A percentile compares a stretch with the other conserved stretches of the same genome.
phyloP scores from a whole-genome alignment of 2,113 vertebrate species.

The Siphamia tubifer region DNA sequence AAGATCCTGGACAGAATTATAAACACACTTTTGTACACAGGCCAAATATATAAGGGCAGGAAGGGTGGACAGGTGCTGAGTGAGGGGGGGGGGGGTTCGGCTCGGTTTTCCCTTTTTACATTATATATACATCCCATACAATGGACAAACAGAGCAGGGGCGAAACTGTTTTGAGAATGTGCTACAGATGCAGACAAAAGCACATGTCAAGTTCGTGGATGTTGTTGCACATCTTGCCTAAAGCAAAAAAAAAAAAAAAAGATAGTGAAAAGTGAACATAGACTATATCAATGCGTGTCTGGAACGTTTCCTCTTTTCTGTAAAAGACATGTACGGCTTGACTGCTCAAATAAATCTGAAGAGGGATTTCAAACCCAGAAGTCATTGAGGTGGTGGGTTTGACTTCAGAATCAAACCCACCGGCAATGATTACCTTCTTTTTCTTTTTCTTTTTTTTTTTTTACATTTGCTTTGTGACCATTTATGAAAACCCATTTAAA shows the following conservation, averaged over 20 bases:
- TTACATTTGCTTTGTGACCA: no score
- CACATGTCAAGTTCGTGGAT: not conserved
- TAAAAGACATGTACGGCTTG: no score
- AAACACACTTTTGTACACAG: conserved; percentile 15
- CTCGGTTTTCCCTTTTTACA: not conserved
- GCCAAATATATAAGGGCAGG: conserved; percentile 3
- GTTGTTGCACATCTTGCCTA: not conserved
- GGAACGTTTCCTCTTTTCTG: not conserved
- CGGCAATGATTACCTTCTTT: no score
- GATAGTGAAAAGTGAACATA: no score
- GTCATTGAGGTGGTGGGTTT: no score
- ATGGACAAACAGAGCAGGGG: not conserved
- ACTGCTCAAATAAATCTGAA: no score
- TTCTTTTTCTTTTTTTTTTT: no score
- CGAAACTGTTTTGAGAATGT: not conserved
- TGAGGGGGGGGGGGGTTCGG: not conserved
- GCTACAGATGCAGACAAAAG: not conserved
- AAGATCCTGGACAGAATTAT: conserved; percentile 29
- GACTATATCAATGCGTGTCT: not conserved
- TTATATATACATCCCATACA: not conserved
- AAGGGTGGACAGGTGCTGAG: not conserved
- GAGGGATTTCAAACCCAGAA: no score
- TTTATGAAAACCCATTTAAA: no score
- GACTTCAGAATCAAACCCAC: no score
- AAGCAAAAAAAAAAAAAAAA: not conserved